A percentile compares a stretch with the other conserved stretches of the same genome.
These are phyloP conservation scores for Plotosus lineatus DNA, from an alignment of 2,113 vertebrate genomes.

Conservation along the genomic window DNA sequence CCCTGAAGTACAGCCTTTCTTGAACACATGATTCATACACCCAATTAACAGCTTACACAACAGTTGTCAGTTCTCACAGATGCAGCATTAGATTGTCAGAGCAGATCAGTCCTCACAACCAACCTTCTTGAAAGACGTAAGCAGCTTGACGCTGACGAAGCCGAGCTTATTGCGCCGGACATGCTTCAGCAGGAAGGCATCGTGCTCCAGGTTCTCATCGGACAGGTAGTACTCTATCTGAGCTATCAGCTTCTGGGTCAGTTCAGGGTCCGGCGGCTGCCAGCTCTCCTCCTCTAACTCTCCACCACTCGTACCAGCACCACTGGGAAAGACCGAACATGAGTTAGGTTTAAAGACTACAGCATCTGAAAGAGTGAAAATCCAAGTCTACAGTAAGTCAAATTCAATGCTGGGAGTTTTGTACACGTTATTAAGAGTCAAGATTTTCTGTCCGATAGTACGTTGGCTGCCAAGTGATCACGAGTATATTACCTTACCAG, in stretches of 20 bases:
- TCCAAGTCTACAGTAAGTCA: not conserved
- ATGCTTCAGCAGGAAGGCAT: constrained; percentile 94
- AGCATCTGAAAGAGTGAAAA: not conserved
- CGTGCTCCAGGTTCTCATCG: constrained; percentile 94
- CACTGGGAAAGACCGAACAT: constrained; percentile 58
- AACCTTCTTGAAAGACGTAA: constrained; percentile 99
- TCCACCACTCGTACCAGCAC: constrained; percentile 79
- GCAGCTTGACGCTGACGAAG: constrained; percentile 94
- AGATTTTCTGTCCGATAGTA: constrained; percentile 64
- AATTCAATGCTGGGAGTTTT: not conserved
- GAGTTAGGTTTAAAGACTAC: not conserved
- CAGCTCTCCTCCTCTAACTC: constrained; percentile 89
- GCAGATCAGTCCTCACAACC: constrained; percentile 11
- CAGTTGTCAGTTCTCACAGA: constrained; percentile 18
- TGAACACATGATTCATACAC: constrained; percentile 21
- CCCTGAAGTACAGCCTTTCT: not conserved
- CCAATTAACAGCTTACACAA: constrained; percentile 29
- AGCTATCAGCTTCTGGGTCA: constrained; percentile 85
- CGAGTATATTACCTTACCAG: constrained; percentile 16
- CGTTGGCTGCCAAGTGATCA: constrained; percentile 55
- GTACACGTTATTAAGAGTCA: constrained; percentile 46
- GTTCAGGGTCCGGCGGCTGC: constrained; percentile 86
- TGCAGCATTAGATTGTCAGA: not conserved
- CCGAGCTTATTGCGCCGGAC: constrained; percentile 94
- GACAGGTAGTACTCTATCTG: constrained; percentile 98